phyloP scores from a whole-genome alignment of 2,113 vertebrate species.

The Oryzias celebensis region DNA sequence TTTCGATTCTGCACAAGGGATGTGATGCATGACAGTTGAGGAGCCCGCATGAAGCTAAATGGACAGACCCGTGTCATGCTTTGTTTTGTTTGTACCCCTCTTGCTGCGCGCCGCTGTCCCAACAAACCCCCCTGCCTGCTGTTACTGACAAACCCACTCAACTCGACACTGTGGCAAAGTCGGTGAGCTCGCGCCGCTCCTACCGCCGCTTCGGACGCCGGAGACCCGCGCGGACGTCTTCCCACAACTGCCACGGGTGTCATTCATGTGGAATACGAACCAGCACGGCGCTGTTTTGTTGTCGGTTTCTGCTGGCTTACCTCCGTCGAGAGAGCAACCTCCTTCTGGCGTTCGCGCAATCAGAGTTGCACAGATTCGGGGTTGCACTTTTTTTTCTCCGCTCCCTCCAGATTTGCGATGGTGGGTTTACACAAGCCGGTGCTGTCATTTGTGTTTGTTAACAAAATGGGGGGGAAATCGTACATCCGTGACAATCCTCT shows the following conservation, averaged over 20 bases:
- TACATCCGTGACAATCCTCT: slow-evolving; percentile 7
- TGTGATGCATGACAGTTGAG: slow-evolving; percentile 29
- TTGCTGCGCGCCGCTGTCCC: slow-evolving; percentile 30
- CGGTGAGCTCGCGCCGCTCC: slow-evolving; percentile 22
- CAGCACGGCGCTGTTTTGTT: slow-evolving; percentile 8
- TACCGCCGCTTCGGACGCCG: slow-evolving; percentile 20
- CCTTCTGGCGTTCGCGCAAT: slow-evolving; percentile 62
- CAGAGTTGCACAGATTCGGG: slow-evolving; percentile 73
- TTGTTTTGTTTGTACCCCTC: slow-evolving; percentile 6
- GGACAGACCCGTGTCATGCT: slow-evolving; percentile 18
- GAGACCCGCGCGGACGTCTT: slow-evolving; percentile 1
- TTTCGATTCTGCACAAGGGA: slow-evolving; percentile 2
- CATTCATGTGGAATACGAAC: slow-evolving; percentile 31
- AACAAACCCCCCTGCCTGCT: slow-evolving; percentile 47
- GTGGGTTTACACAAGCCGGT: slow-evolving; percentile 24
- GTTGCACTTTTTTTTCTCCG: slow-evolving; percentile 42
- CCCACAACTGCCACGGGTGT: slow-evolving; percentile 34
- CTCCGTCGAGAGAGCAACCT: slow-evolving; percentile 72
- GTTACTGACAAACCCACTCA: slow-evolving; percentile 48
- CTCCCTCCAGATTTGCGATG: slow-evolving; percentile 22
- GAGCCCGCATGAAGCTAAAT: neutral
- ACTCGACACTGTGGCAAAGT: slow-evolving; percentile 66
- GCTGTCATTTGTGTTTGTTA: neutral
- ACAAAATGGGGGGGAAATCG: slow-evolving; percentile 13
- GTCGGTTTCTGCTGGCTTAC: slow-evolving; percentile 60